phyloP scores from a whole-genome alignment of 2,797 vertebrate genomes.

The Kryptolebias ocellatus region DNA sequence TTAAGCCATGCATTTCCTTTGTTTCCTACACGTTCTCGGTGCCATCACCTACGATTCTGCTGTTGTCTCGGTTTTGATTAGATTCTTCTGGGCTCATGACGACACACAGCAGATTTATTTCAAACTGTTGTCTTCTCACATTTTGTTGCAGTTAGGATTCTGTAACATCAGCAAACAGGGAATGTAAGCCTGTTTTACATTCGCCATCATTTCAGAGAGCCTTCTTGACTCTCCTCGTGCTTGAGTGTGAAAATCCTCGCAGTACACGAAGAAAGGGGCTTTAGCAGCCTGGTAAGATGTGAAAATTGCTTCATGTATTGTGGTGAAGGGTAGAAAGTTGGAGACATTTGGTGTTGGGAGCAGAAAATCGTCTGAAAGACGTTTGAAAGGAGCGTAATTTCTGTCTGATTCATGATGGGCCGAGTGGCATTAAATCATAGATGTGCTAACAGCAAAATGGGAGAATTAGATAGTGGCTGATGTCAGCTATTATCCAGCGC shows the following conservation, averaged over 20 bases:
- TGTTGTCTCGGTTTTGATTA: neutral
- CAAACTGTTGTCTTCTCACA: constrained; percentile 8
- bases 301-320: constrained; percentile 43
- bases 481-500: constrained; percentile 47
- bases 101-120: neutral
- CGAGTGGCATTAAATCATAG: constrained; percentile 54
- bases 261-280: constrained; percentile 13
- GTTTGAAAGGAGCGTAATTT: constrained; percentile 52
- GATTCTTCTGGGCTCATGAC: neutral
- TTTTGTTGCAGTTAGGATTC: constrained; percentile 13
- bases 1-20: neutral
- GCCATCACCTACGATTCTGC: neutral
- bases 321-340: constrained; percentile 35
- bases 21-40: neutral
- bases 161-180: constrained; percentile 10
- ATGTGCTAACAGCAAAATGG: constrained; percentile 48
- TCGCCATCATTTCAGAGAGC: constrained; percentile 17
- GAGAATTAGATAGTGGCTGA: constrained; percentile 45
- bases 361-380: constrained; percentile 60
- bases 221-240: constrained; percentile 10
- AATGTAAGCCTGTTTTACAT: constrained; percentile 15
- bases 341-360: constrained; percentile 42
- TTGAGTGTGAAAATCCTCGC: constrained; percentile 36
- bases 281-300: constrained; percentile 38
- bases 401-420: constrained; percentile 48